phyloP scores from a whole-genome alignment of 2,888 invertebrate genomes.

The Julus scandinavius region DNA sequence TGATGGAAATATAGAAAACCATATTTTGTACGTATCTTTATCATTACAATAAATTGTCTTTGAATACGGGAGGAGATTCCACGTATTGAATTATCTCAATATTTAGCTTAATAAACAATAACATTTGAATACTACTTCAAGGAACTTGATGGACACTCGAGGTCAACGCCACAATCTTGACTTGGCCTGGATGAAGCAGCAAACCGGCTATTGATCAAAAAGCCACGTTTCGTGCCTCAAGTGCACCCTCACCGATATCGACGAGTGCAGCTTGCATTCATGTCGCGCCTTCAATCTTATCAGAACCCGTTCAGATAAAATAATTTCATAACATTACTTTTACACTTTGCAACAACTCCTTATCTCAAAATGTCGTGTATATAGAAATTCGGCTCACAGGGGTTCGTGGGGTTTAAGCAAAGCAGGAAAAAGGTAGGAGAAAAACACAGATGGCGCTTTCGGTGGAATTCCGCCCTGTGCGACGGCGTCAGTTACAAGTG shows the following conservation, averaged over 20 bases:
- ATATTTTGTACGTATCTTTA: too few relatives aligned
- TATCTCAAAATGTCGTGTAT: not conserved
- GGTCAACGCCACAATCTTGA: not conserved
- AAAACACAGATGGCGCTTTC: not conserved
- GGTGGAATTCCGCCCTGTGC: not conserved
- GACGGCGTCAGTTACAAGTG: too few relatives aligned
- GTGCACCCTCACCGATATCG: not conserved
- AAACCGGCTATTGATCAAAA: not conserved
- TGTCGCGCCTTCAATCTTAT: not conserved
- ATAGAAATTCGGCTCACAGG: not conserved
- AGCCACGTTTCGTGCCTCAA: not conserved
- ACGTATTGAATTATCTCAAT: too few relatives aligned
- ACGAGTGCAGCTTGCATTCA: constrained; percentile 7
- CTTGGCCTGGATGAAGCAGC: not conserved
- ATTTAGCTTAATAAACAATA: too few relatives aligned
- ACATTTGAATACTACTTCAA: too few relatives aligned
- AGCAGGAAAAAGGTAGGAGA: not conserved
- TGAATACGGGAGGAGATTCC: too few relatives aligned
- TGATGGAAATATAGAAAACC: too few relatives aligned
- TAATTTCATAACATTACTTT: constrained; percentile 1
- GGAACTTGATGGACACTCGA: too few relatives aligned
- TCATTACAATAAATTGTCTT: too few relatives aligned
- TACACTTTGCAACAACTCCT: not conserved
- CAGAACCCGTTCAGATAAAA: not conserved
- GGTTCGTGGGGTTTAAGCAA: not conserved